phyloP scores from a whole-genome alignment of 2,797 vertebrate species.

The Catostomus latipinnis region DNA sequence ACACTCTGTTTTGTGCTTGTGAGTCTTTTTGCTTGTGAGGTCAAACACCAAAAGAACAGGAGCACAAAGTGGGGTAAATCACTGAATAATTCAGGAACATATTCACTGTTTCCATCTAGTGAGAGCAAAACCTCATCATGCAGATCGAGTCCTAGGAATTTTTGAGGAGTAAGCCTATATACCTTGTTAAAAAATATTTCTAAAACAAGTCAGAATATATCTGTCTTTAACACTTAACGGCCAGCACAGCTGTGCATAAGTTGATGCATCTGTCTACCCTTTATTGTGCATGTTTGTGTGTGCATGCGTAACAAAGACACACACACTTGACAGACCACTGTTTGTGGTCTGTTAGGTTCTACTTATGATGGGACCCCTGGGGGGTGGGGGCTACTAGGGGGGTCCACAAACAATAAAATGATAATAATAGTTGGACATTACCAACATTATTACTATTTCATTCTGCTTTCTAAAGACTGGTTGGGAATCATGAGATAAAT shows the following conservation, averaged over 20 bases:
- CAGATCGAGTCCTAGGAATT: conserved; percentile 25
- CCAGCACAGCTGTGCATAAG: conserved; percentile 26
- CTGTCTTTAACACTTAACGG: background rate
- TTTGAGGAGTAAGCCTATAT: conserved; percentile 9
- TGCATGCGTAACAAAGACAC: background rate
- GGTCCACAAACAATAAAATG: no score
- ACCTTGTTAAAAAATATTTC: conserved; percentile 15
- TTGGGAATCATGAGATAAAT: no score
- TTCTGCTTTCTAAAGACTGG: no score
- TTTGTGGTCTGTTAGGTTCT: background rate
- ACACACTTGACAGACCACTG: conserved; percentile 4
- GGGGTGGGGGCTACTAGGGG: no score
- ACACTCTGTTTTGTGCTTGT: background rate
- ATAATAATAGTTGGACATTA: no score
- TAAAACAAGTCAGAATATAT: no score
- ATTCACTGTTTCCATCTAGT: conserved; percentile 16
- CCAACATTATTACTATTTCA: no score
- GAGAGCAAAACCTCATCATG: conserved; percentile 34
- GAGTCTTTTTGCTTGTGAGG: background rate
- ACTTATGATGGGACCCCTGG: background rate
- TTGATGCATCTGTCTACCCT: conserved; percentile 13
- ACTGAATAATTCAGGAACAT: conserved; percentile 49
- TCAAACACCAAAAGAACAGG: conserved; percentile 32
- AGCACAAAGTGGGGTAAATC: conserved; percentile 37
- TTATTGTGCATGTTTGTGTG: background rate